Evolutionary conservation across 2,888 invertebrate genomes (phyloP).

Genomic region (Coenonympha glycerion): DNA sequence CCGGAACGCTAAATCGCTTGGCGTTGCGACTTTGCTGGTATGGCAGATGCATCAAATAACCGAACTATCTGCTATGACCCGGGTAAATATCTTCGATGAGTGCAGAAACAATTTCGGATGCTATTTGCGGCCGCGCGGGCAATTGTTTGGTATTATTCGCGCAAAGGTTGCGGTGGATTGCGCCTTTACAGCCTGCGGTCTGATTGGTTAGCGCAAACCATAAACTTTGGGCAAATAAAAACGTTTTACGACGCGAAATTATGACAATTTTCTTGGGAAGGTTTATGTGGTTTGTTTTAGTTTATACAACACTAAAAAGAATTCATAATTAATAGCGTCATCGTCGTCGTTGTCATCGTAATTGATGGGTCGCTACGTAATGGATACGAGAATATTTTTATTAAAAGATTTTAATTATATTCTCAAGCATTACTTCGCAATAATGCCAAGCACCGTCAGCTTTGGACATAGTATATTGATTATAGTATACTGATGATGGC

Average conservation of each 20-base stretch:
- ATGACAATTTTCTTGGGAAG: conserved; percentile 1
- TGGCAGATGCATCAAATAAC: neutral
- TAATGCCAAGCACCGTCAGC: too few relatives aligned
- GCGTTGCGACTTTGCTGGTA: too few relatives aligned
- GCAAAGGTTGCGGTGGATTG: conserved; percentile 48
- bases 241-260: conserved; percentile 12
- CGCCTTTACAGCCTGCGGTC: conserved; percentile 43
- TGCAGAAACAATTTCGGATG: conserved; percentile 58
- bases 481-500: too few relatives aligned
- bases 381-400: too few relatives aligned
- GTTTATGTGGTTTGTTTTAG: neutral
- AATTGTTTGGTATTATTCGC: conserved; percentile 53
- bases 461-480: too few relatives aligned
- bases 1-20: too few relatives aligned
- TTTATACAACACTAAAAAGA: too few relatives aligned
- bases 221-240: conserved; percentile 17
- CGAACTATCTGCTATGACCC: neutral
- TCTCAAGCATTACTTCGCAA: too few relatives aligned
- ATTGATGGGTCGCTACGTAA: too few relatives aligned
- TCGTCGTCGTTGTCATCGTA: too few relatives aligned
- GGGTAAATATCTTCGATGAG: neutral
- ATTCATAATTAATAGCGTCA: too few relatives aligned
- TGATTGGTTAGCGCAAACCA: conserved; percentile 28
- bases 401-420: too few relatives aligned
- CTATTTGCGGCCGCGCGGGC: conserved; percentile 54